Conservation (phyloP, 2,888 invertebrate genomes). For the Erpobdella octoculata region DNA sequence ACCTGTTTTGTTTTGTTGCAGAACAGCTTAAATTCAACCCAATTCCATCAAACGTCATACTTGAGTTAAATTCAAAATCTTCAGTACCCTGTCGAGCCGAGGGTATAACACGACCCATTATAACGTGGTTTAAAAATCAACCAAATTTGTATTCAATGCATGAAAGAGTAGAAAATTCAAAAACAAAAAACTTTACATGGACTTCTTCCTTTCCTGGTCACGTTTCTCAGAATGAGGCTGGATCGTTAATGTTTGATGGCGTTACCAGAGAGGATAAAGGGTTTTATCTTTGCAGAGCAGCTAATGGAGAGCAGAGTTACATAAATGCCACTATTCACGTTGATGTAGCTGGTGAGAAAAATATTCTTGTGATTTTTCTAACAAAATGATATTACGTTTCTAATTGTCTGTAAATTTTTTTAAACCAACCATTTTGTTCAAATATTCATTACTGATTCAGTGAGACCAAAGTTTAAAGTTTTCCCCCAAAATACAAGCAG, state of each 20-base stretch:
- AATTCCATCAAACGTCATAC: slow-evolving; percentile 71
- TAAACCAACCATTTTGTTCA: neutral
- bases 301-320: neutral
- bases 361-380: neutral
- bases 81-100: slow-evolving; percentile 85
- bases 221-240: neutral
- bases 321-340: neutral
- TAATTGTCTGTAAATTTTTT: neutral
- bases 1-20: slow-evolving; percentile 38
- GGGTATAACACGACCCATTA: slow-evolving; percentile 64
- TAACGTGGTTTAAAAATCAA: slow-evolving; percentile 63
- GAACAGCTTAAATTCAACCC: slow-evolving; percentile 79
- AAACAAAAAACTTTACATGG: neutral
- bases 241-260: neutral
- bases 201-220: slow-evolving; percentile 2
- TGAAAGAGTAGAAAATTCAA: neutral
- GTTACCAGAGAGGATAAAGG: slow-evolving; percentile 14
- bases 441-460: slow-evolving; percentile 48
- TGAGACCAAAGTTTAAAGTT: slow-evolving; percentile 73
- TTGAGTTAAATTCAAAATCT: slow-evolving; percentile 71
- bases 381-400: neutral
- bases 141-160: neutral
- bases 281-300: slow-evolving; percentile 3
- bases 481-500: slow-evolving; percentile 70
- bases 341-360: neutral